These are phyloP conservation scores for Aphis gossypii DNA, from an alignment of 1,140 invertebrate genomes.

Conservation along the genomic window DNA sequence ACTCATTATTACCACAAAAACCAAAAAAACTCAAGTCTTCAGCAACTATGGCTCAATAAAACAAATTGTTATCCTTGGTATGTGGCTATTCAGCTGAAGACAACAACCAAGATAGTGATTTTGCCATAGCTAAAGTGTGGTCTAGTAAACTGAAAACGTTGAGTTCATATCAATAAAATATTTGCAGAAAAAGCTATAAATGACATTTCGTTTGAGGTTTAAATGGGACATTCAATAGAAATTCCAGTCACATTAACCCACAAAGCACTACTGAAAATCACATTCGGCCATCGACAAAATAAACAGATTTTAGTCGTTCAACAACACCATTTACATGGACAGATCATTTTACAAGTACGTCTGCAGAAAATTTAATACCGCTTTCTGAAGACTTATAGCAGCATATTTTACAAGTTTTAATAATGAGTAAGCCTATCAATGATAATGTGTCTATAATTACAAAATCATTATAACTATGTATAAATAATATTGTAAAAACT, in stretches of 20 bases:
- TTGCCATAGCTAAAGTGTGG: constrained; percentile 13
- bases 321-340: constrained; percentile 52
- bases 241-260: constrained; percentile 60
- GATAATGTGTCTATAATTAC: not conserved
- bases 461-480: not conserved
- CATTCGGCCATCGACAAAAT: not conserved
- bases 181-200: constrained; percentile 60
- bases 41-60: constrained; percentile 6
- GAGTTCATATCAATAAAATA: constrained; percentile 54
- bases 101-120: not conserved
- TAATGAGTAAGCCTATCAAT: not conserved
- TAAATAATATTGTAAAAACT: not conserved
- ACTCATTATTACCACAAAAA: constrained; percentile 23
- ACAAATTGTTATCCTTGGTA: not conserved
- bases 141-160: constrained; percentile 22
- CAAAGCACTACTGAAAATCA: constrained; percentile 26
- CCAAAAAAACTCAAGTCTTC: not conserved
- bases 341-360: constrained; percentile 4
- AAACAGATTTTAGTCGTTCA: constrained; percentile 22
- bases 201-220: constrained; percentile 59
- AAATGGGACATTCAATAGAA: constrained; percentile 56
- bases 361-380: not conserved
- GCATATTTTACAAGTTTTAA: constrained; percentile 29
- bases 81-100: constrained; percentile 38
- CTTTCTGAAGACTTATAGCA: not conserved